Evolutionary conservation across 2,888 invertebrate genomes (phyloP).

Genomic region (Andrena flavipes): DNA sequence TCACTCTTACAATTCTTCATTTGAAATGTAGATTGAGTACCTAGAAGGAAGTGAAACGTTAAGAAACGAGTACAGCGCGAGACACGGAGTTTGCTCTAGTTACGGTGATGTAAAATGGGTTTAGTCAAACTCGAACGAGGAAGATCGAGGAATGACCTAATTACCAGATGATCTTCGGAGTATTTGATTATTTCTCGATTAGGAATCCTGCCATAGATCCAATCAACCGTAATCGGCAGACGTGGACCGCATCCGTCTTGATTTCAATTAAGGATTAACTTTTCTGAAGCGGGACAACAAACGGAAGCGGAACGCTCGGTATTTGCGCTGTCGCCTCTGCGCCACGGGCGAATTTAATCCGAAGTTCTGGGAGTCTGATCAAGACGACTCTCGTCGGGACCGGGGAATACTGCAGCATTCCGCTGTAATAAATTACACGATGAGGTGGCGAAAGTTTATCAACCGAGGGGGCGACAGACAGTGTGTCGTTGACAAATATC

Average conservation of each 20-base stretch:
- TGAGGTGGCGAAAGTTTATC: conserved; percentile 33
- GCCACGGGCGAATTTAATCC: conserved; percentile 32
- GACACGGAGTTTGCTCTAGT: too few species aligned
- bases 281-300: conserved; percentile 17
- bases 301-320: conserved; percentile 19
- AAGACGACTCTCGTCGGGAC: conserved; percentile 18
- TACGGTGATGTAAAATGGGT: too few species aligned
- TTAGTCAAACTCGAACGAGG: too few species aligned
- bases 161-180: not conserved
- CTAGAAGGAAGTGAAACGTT: too few species aligned
- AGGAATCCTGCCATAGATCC: not conserved
- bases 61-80: too few species aligned
- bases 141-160: too few species aligned
- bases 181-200: not conserved
- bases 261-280: not conserved
- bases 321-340: conserved; percentile 2
- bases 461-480: conserved; percentile 18
- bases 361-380: conserved; percentile 40
- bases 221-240: not conserved
- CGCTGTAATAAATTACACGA: conserved; percentile 36
- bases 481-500: conserved; percentile 42
- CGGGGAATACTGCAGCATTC: conserved; percentile 10
- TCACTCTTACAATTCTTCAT: too few species aligned
- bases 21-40: too few species aligned
- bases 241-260: not conserved